These are phyloP conservation scores for Myxocyprinus asiaticus DNA, from an alignment of 2,113 vertebrate genomes.

Conservation along the genomic window DNA sequence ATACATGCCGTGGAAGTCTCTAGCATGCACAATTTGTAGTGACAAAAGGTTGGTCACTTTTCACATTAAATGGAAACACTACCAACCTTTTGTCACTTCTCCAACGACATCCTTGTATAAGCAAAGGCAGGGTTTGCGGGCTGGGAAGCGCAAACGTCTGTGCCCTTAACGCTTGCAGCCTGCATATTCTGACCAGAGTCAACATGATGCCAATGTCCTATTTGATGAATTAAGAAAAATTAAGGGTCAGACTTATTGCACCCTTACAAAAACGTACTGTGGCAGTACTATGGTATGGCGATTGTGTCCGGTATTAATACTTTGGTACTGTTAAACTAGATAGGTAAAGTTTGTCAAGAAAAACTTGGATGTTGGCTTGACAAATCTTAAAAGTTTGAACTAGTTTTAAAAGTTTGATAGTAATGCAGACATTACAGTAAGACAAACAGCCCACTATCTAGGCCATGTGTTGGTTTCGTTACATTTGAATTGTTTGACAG, in stretches of 20 bases:
- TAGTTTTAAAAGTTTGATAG: too few species aligned
- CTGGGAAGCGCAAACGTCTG: constrained; percentile 66
- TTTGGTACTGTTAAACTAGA: background rate
- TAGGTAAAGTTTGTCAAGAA: too few species aligned
- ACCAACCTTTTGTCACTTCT: constrained; percentile 84
- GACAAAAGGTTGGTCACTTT: constrained; percentile 82
- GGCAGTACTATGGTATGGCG: background rate
- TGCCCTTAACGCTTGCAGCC: constrained; percentile 73
- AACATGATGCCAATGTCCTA: constrained; percentile 68
- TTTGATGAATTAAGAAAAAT: constrained; percentile 48
- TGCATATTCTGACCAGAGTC: constrained; percentile 73
- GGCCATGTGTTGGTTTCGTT: too few species aligned
- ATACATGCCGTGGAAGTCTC: background rate
- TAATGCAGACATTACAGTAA: too few species aligned
- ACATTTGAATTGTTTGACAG: too few species aligned
- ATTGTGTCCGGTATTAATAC: background rate
- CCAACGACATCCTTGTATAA: constrained; percentile 68
- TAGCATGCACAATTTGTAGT: constrained; percentile 37
- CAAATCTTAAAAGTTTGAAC: too few species aligned
- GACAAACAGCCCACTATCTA: too few species aligned
- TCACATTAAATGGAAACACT: constrained; percentile 75
- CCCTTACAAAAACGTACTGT: constrained; percentile 57
- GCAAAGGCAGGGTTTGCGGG: constrained; percentile 60
- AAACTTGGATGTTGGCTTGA: too few species aligned
- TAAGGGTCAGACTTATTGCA: constrained; percentile 40